phyloP scores from a whole-genome alignment of 2,113 vertebrate genomes.

The Scomber colias region DNA sequence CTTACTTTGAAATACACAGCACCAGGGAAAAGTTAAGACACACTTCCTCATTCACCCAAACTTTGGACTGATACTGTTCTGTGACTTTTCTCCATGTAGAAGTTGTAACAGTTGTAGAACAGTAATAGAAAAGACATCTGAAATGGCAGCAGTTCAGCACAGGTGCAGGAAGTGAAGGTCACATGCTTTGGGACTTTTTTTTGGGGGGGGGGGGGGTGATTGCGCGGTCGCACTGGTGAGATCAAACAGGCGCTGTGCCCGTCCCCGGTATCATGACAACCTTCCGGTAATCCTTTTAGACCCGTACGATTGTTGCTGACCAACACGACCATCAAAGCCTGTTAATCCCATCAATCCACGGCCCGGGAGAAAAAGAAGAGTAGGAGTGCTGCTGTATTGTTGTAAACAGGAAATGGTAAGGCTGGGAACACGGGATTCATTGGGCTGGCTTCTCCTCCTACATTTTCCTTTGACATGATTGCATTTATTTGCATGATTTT shows the following conservation, averaged over 20 bases:
- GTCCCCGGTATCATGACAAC: slow-evolving; percentile 16
- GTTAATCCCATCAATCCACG: slow-evolving; percentile 35
- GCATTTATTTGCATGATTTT: slow-evolving; percentile 24
- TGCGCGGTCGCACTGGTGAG: background rate
- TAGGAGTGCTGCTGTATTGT: background rate
- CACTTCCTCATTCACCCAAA: too few species aligned
- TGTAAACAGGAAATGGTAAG: too few species aligned
- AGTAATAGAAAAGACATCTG: background rate
- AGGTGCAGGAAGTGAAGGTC: background rate
- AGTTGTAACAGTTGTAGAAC: too few species aligned
- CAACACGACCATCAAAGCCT: slow-evolving; percentile 44
- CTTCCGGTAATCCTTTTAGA: slow-evolving; percentile 45
- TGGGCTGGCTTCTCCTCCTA: slow-evolving; percentile 1
- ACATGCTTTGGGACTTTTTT: background rate
- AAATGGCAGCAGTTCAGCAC: background rate
- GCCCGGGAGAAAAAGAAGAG: slow-evolving; percentile 4
- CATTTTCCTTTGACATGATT: slow-evolving; percentile 6
- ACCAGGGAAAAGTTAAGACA: too few species aligned
- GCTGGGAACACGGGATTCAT: background rate
- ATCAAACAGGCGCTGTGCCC: slow-evolving; percentile 1
- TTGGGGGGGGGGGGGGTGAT: background rate
- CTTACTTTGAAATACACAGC: too few species aligned
- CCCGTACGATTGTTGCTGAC: slow-evolving; percentile 25
- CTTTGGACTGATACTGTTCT: too few species aligned
- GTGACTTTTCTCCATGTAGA: too few species aligned